phyloP scores from a whole-genome alignment of 64 coral and sea anemone species.

The Anthopleura sola region DNA sequence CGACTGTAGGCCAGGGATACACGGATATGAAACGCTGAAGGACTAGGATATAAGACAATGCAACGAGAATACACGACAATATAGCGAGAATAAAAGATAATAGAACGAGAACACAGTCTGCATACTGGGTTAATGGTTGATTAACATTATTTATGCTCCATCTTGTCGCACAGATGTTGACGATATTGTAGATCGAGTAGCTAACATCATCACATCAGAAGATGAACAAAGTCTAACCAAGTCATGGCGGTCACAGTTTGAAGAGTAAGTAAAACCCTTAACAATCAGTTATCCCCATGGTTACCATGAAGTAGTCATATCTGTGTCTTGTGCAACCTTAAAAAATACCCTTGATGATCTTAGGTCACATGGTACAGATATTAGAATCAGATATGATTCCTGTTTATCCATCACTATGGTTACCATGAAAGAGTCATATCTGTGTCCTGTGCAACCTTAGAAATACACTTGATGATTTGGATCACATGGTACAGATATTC shows the following conservation, averaged over 20 bases:
- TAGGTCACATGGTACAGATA: neutral
- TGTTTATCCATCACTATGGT: neutral
- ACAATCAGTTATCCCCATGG: neutral
- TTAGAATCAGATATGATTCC: neutral
- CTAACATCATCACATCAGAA: slow-evolving; percentile 86
- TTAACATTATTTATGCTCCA: neutral
- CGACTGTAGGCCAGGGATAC: neutral
- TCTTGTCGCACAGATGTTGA: slow-evolving; percentile 70
- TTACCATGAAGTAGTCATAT: neutral
- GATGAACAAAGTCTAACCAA: slow-evolving; percentile 81
- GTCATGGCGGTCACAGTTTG: slow-evolving; percentile 82
- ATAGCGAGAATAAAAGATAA: too few relatives aligned
- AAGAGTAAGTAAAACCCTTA: slow-evolving; percentile 61
- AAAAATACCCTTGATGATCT: neutral
- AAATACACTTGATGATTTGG: neutral
- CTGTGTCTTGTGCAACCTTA: neutral
- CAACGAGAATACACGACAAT: neutral
- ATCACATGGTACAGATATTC: neutral
- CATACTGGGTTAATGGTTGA: neutral
- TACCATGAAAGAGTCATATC: neutral
- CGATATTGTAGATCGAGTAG: slow-evolving; percentile 82
- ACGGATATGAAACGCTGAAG: neutral
- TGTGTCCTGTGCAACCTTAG: neutral
- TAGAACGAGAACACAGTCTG: too few relatives aligned
- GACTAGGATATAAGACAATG: neutral